phyloP scores from a whole-genome alignment of 2,888 invertebrate genomes.

The Laothoe populi region DNA sequence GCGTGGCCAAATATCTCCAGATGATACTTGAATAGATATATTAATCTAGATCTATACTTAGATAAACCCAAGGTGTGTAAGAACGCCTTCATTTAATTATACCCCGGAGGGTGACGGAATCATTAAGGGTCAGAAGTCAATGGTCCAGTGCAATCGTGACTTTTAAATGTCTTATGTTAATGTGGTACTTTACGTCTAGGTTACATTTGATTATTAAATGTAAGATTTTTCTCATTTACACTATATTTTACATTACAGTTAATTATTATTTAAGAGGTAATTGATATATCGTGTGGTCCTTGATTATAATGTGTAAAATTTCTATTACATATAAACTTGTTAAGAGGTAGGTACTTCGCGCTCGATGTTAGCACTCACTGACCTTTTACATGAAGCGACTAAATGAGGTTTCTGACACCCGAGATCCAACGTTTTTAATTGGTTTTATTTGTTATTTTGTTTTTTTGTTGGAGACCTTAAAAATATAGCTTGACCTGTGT shows the following conservation, averaged over 20 bases:
- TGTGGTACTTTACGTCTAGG: background rate
- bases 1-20: background rate
- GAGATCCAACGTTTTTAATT: no score
- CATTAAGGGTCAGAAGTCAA: constrained; percentile 28
- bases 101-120: constrained; percentile 25
- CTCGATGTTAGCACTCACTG: no score
- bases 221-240: background rate
- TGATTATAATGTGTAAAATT: no score
- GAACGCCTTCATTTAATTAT: background rate
- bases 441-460: no score
- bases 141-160: constrained; percentile 7
- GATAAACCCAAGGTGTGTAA: background rate
- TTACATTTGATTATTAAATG: background rate
- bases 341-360: no score
- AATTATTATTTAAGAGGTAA: no score
- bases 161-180: constrained; percentile 9
- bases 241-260: background rate
- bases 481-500: no score
- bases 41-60: background rate
- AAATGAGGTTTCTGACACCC: no score
- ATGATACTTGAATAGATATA: background rate
- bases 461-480: no score
- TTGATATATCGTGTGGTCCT: no score
- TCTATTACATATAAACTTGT: no score
- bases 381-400: no score